phyloP scores from a whole-genome alignment of 2,888 invertebrate species.

The Sarcophaga variegata region DNA sequence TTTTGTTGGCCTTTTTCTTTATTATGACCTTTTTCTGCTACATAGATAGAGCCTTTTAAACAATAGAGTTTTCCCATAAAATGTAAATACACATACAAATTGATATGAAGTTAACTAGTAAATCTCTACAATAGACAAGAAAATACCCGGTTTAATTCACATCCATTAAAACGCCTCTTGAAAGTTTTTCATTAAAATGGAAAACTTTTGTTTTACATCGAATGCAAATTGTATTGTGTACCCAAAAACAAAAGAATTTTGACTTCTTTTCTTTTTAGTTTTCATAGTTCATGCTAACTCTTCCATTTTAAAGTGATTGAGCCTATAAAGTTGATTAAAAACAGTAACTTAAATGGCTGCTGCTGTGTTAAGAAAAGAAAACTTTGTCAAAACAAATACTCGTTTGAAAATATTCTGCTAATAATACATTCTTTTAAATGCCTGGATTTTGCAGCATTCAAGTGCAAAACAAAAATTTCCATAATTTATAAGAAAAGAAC shows the following conservation, averaged over 20 bases:
- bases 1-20: background rate
- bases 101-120: constrained; percentile 26
- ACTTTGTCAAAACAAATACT: too few species aligned
- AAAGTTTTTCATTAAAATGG: constrained; percentile 43
- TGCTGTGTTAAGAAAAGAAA: background rate
- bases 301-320: background rate
- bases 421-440: constrained; percentile 1
- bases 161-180: constrained; percentile 54
- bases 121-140: constrained; percentile 24
- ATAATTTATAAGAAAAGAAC: constrained; percentile 46
- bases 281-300: background rate
- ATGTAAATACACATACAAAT: constrained; percentile 4
- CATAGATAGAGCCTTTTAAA: background rate
- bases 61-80: constrained; percentile 14
- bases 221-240: constrained; percentile 26
- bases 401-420: too few species aligned
- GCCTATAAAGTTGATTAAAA: too few species aligned
- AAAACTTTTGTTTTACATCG: constrained; percentile 50
- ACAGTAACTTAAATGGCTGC: background rate
- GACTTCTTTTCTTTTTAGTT: background rate
- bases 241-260: constrained; percentile 31
- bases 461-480: constrained; percentile 44
- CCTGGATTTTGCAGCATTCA: background rate
- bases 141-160: constrained; percentile 33
- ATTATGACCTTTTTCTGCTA: too few species aligned